Evolutionary conservation across 2,797 vertebrate genomes (phyloP), one percentile per base, ranked within the genome.

Genomic region (Hyperoplus lanceolatus): DNA sequence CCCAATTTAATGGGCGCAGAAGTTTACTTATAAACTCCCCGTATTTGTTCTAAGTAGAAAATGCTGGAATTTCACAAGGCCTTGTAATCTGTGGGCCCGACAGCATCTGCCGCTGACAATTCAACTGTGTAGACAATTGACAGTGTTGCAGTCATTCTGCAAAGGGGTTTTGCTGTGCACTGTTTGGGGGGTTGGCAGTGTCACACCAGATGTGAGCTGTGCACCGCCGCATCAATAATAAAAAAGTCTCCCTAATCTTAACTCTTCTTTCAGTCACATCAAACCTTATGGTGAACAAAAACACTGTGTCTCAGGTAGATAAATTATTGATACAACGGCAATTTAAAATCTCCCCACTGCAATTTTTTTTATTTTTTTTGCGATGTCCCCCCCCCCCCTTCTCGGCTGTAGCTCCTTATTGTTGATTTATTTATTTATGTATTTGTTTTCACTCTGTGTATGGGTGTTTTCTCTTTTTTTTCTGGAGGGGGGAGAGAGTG

Each of bases 361-460:
- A 92, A 82, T 92, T 92, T 92, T 29, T 29, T 29, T 29, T 29
- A 29, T 29, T 3, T 29, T 29, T 29, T 85, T 83, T 6, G 7
- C 87, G 82, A 65, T 87, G 89, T 86, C 29, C 29, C 29, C 29
- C 2, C 29, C 29, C 29, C 29, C 29, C 75, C 85, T 86, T 83
- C 87, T 87, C 87, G 83, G 81, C 83, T 82, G 84, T 81, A 85
- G 81, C 77, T 87, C 36, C 89, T 29, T 85, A 85, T 86, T 94
- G 92, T 93, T 92, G 82, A 94, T 94, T 95, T 94, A 94, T 95
- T 95, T 95, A 94, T 94, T 92, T 90, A 93, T 94, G 92, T 94
- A 90, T 95, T 95, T 95, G 91, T 95, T 94, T 95, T 95, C 90
- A 87, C 87, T 90, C 84, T 72, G 79, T 90, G 81, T 92, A 93